Evolutionary conservation across 2,113 vertebrate genomes (phyloP), one percentile per base, ranked within the genome.

Genomic region (Notarius quadriscutis): DNA sequence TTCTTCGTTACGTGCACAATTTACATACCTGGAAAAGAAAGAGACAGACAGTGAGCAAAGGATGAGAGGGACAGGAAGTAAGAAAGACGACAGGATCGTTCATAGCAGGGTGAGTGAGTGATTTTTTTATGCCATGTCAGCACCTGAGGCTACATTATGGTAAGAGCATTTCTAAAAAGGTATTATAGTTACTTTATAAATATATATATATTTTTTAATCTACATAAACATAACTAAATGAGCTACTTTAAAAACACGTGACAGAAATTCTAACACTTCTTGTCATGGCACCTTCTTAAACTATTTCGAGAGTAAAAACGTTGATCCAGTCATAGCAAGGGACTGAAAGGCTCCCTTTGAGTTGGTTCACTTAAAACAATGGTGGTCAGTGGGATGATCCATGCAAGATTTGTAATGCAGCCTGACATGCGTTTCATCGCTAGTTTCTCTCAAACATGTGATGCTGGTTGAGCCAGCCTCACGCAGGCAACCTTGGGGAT

Each of bases 1-100:
- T 77, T 77, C 20, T 77, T 77, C 72, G 6, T 77, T 50, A 77
- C 72, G 72, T 5, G 72, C 72, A 51, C 72, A 77, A 51, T 77
- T 77, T 22, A 77, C 72, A 77, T 77, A 77, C 72, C 72, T 77
- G 20, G 72, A 51, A 51, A 51, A 75, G 22, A 51, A 75, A 25
- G 4, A 12, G 72, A 75, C 17, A 74, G 34, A 18, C 3, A 75
- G 41, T 51, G 41, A 75, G 10, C 72, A 75, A 75, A 8, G 7
- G 67, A 48, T 12, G 41, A 51, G 20, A 22, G 71, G 1, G 18
- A 10, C 8, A 22, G 1, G 9, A 69, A 69, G 11, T 30, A 69
- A 34, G 14, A 71, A 15, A 71, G 6, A 71, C 4, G 5, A 30
- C 18, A 2, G 8, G 8, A 74, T 48, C 8, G 4, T 41, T 41